phyloP scores from a whole-genome alignment of 2,113 vertebrate species.

The Emydura subglobosa region DNA sequence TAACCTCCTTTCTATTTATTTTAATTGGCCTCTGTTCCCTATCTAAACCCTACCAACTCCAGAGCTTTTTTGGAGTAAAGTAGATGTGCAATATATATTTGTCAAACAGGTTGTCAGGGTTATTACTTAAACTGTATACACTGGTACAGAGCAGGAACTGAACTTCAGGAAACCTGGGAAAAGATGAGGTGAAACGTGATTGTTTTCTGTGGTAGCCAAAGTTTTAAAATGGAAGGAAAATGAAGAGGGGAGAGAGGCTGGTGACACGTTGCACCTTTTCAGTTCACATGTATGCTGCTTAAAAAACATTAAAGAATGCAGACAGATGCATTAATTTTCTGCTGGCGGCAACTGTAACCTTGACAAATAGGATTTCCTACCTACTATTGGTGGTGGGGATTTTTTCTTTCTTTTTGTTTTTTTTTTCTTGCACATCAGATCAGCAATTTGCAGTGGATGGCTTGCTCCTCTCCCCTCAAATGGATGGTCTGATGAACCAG shows the following conservation, averaged over 20 bases:
- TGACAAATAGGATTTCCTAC: constrained; percentile 53
- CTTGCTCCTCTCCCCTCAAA: neutral
- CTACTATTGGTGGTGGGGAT: constrained; percentile 27
- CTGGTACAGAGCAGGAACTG: constrained; percentile 66
- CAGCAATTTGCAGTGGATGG: constrained; percentile 54
- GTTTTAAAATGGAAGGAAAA: constrained; percentile 71
- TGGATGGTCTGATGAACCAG: neutral
- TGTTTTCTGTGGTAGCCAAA: constrained; percentile 75
- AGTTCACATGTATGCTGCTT: constrained; percentile 71
- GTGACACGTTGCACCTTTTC: constrained; percentile 70
- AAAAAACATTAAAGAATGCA: constrained; percentile 72
- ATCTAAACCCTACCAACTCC: constrained; percentile 58
- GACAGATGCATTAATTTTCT: constrained; percentile 71
- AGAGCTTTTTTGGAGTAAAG: constrained; percentile 51
- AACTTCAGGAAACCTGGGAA: constrained; percentile 72
- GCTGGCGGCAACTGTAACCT: constrained; percentile 53
- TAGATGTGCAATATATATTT: constrained; percentile 67
- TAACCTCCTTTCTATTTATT: constrained; percentile 68
- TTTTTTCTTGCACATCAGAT: constrained; percentile 1
- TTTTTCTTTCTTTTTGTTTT: neutral
- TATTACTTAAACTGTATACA: constrained; percentile 68
- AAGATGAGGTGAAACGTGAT: constrained; percentile 73
- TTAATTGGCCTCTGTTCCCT: constrained; percentile 72
- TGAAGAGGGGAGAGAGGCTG: constrained; percentile 71
- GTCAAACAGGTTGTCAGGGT: constrained; percentile 73